Conservation (phyloP, 2,797 vertebrate species). For the Poecilia wingei region DNA sequence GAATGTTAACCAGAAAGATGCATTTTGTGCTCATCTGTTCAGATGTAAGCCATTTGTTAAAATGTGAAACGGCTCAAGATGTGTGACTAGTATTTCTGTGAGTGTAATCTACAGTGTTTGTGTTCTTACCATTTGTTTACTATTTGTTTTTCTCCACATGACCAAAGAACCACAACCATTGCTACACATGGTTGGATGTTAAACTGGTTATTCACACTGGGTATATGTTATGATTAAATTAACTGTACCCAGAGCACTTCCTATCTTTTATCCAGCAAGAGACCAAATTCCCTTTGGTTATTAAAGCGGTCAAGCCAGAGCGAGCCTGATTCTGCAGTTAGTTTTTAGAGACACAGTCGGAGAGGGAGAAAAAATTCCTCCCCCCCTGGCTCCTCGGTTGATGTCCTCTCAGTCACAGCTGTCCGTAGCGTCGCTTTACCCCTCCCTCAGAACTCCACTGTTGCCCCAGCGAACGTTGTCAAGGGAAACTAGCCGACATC, state of each 20-base stretch:
- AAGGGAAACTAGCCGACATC: slow-evolving; percentile 68
- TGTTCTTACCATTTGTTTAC: neutral
- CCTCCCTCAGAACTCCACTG: slow-evolving; percentile 51
- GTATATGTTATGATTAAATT: slow-evolving; percentile 40
- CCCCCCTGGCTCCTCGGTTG: slow-evolving; percentile 35
- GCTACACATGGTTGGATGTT: slow-evolving; percentile 19
- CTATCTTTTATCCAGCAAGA: slow-evolving; percentile 34
- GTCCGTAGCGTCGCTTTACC: slow-evolving; percentile 48
- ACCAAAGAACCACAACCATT: neutral
- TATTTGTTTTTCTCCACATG: neutral
- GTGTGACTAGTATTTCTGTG: neutral
- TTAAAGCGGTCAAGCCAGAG: slow-evolving; percentile 13
- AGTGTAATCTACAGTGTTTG: neutral
- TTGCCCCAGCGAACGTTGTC: slow-evolving; percentile 74
- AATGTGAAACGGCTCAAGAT: neutral
- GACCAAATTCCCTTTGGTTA: slow-evolving; percentile 27
- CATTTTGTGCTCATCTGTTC: neutral
- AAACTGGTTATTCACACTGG: slow-evolving; percentile 36
- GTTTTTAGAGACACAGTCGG: slow-evolving; percentile 16
- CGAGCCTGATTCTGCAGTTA: slow-evolving; percentile 27
- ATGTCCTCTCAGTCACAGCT: slow-evolving; percentile 61
- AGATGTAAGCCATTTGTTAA: neutral
- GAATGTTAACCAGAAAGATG: neutral
- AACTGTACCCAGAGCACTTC: slow-evolving; percentile 27
- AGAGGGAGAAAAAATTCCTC: slow-evolving; percentile 23